phyloP scores from a whole-genome alignment of 2,888 invertebrate genomes.

The Apantesis nais region DNA sequence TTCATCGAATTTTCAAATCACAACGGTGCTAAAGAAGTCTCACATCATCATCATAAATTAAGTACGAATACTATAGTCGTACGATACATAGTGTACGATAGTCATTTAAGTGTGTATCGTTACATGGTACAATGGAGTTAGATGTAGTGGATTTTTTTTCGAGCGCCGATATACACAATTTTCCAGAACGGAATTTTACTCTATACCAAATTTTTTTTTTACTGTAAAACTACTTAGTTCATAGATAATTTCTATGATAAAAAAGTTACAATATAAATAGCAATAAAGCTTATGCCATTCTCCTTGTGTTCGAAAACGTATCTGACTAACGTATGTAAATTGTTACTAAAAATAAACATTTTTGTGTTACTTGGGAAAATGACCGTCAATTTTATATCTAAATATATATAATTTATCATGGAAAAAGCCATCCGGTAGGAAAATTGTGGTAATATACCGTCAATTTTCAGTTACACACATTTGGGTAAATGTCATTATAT shows the following conservation, averaged over 20 bases:
- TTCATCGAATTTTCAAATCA: too few species aligned
- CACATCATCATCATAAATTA: too few species aligned
- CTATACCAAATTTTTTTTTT: too few species aligned
- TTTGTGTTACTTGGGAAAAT: background rate
- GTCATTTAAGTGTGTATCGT: too few species aligned
- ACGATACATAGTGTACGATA: too few species aligned
- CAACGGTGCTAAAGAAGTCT: too few species aligned
- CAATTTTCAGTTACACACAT: background rate
- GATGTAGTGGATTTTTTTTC: too few species aligned
- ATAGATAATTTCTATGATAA: background rate
- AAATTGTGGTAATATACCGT: background rate
- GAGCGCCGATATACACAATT: too few species aligned
- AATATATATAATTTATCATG: background rate
- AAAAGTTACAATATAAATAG: background rate
- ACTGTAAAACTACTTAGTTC: background rate
- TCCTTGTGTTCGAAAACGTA: background rate
- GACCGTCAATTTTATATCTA: background rate
- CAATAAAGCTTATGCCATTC: background rate
- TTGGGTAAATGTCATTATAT: background rate
- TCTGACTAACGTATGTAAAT: background rate
- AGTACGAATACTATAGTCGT: too few species aligned
- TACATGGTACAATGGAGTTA: too few species aligned
- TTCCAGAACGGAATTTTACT: too few species aligned
- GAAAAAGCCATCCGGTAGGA: background rate
- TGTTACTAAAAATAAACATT: conserved; percentile 4